These are phyloP conservation scores for Pseudopipra pipra DNA, from an alignment of 2,113 vertebrate species.

Conservation along the genomic window DNA sequence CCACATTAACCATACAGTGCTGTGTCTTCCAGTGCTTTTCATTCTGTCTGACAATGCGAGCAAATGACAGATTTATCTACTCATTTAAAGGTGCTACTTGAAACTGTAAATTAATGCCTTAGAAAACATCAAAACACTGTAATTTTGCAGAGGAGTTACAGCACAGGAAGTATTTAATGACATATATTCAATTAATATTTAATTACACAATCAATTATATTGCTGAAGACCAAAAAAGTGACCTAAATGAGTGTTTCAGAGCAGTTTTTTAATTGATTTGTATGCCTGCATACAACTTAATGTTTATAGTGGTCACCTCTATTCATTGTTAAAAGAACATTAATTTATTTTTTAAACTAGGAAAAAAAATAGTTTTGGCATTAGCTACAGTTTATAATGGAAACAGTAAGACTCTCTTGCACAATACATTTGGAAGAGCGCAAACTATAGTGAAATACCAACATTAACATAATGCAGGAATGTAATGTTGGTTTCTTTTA, in stretches of 20 bases:
- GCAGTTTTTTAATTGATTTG: background rate
- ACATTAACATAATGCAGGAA: fast-evolving
- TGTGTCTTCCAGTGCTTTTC: background rate
- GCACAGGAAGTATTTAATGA: background rate
- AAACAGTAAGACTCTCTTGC: background rate
- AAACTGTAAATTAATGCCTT: background rate
- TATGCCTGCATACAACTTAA: background rate
- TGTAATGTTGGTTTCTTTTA: background rate
- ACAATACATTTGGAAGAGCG: background rate
- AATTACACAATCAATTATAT: background rate
- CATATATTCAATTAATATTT: background rate
- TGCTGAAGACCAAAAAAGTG: background rate
- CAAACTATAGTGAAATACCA: background rate
- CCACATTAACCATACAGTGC: background rate
- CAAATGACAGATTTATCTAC: background rate
- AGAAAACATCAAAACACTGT: background rate
- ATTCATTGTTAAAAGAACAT: background rate
- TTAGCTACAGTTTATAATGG: background rate
- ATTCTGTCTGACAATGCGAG: fast-evolving
- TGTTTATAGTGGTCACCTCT: background rate
- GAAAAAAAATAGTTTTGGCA: background rate
- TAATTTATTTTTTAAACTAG: background rate
- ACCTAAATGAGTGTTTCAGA: background rate
- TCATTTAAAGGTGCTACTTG: background rate
- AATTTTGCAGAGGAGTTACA: background rate